Base-by-base conservation (phyloP, 2,797 vertebrate genomes). In the Stomatorhinus walkeri region DNA sequence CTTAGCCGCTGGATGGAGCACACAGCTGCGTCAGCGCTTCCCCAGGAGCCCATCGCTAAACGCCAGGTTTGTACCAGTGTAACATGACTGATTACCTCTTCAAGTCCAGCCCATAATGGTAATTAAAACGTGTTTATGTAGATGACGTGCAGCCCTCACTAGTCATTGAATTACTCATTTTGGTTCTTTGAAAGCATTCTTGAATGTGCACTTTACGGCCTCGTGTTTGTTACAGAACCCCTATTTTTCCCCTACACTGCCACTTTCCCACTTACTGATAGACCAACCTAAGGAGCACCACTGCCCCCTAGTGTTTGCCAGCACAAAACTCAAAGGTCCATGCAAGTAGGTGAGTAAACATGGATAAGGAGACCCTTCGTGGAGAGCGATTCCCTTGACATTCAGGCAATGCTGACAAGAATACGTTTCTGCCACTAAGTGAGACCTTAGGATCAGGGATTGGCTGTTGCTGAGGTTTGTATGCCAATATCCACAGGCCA, bases 261-360 rank as follows among this genome's bases (percentile, higher is more conserved):
- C 24, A 10, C 52, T 12, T 87, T 59, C 52, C 16, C 85, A 4
- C 32, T 59, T 87, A 87, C 10, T n/a, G 85, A 52, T 2, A 40
- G 51, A 87, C 1, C 85, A 36, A 87, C 28, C 32, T 40, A 16
- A 87, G 85, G 85, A 40, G 24, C 85, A 36, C 49, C 28, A 87
- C 85, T 87, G 85, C 85, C 85, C 85, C 85, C 85, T 87, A 59
- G 52, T 87, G 85, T 87, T 40, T 56, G 24, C n/a, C 24, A 59
- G 16, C 52, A 56, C 3, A 56, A 40, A 87, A 87, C 32, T 8
- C 85, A 56, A 51, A 12, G 51, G 24, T 36, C 81, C 22, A 6
- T 52, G 16, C 84, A 52, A 86, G 84, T 24, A 0, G n/a, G 72
- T 8, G 22, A 84, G 43, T 8, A 48, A n/a, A 8, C 22, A 1